Evolutionary conservation across 1,140 invertebrate genomes (phyloP).

Genomic region (Trialeurodes vaporariorum): DNA sequence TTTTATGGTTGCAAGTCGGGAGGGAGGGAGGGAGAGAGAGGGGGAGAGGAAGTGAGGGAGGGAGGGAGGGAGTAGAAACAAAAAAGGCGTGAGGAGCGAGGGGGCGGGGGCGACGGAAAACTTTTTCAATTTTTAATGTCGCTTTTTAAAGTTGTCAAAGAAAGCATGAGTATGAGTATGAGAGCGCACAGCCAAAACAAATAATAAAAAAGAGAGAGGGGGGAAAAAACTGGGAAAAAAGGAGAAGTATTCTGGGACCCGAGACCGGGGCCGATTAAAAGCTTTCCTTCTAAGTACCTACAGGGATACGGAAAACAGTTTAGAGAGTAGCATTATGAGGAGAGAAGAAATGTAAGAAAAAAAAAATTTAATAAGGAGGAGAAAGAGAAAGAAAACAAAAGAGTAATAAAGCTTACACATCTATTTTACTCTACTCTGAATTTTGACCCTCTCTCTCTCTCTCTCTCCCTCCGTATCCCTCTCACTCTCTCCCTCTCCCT

Average conservation of each 20-base stretch:
- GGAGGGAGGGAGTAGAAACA: too few relatives aligned
- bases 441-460: neutral
- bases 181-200: too few relatives aligned
- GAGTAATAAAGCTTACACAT: neutral
- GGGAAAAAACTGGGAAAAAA: neutral
- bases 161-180: too few relatives aligned
- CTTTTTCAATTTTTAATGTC: conserved; percentile 1
- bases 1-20: neutral
- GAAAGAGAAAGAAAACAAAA: neutral
- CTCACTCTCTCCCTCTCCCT: too few relatives aligned
- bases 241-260: neutral
- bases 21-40: too few relatives aligned
- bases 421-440: neutral
- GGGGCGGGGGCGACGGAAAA: neutral
- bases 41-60: too few relatives aligned
- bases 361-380: too few relatives aligned
- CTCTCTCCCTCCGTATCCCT: too few relatives aligned
- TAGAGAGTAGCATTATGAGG: neutral
- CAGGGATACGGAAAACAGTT: neutral
- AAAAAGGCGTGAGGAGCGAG: too few relatives aligned
- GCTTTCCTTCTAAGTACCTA: neutral
- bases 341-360: neutral
- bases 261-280: neutral
- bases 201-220: too few relatives aligned
- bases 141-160: neutral